Percentiles rank a stretch among this genome's conserved stretches.
These are phyloP conservation scores for Neodontobutis hainanensis DNA, from an alignment of 2,113 vertebrate genomes.

Conservation along the genomic window DNA sequence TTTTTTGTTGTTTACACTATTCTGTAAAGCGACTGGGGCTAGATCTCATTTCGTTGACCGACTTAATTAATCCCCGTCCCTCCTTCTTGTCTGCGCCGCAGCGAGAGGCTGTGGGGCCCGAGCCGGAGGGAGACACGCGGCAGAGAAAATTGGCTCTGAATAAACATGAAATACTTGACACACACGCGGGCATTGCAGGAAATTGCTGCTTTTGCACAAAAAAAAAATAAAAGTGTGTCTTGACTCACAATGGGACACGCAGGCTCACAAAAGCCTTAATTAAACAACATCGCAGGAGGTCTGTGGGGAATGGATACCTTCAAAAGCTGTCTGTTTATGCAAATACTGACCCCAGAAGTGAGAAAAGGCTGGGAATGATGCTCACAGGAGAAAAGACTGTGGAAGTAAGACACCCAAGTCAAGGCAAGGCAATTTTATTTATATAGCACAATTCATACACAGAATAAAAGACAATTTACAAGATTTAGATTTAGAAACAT, in stretches of 20 bases:
- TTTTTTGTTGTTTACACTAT: slow-evolving; percentile 13
- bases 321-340: slow-evolving; percentile 14
- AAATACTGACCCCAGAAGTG: not conserved
- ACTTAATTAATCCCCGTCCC: slow-evolving; percentile 22
- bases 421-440: too few species aligned
- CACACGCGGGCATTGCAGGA: slow-evolving; percentile 9
- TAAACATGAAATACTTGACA: slow-evolving; percentile 38
- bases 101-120: not conserved
- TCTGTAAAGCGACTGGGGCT: slow-evolving; percentile 1
- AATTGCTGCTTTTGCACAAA: slow-evolving; percentile 1
- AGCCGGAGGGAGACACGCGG: slow-evolving; percentile 15
- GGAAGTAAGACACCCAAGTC: too few species aligned
- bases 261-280: slow-evolving; percentile 33
- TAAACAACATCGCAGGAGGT: slow-evolving; percentile 23
- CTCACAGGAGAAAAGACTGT: not conserved
- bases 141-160: slow-evolving; percentile 23
- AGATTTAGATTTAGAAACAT: too few species aligned
- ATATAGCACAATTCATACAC: too few species aligned
- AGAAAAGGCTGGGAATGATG: not conserved
- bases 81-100: not conserved
- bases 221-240: not conserved
- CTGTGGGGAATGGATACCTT: slow-evolving; percentile 12
- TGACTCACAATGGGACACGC: slow-evolving; percentile 20
- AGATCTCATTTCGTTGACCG: slow-evolving; percentile 14
- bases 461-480: too few species aligned